Base-by-base conservation (phyloP, 2,888 invertebrate species). In the Synanthedon vespiformis region DNA sequence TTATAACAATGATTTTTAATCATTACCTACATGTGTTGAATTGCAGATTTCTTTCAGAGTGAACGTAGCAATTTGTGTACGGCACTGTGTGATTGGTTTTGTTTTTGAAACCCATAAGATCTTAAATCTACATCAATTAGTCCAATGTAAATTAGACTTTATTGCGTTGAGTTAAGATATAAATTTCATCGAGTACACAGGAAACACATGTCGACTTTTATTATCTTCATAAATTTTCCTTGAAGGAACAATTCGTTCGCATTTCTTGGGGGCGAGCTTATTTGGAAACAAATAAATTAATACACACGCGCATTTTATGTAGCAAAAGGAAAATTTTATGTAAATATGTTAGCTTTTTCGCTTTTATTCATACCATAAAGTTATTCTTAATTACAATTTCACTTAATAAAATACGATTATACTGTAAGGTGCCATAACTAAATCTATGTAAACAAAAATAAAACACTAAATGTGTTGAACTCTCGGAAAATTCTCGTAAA, bases 251-350 rank as follows among this genome's bases (percentile, higher is more conserved):
- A 44, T 44, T 44, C 44, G 48, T 14, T 49, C 13, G 16, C 51
- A 51, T 44, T 16, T 22, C 40, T 48, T 47, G 52, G 16, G 22
- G 48, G 47, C 40, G 13, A 14, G 44, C 44, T 51, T 47, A 40
- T 49, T 41, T 34, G 52, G 40, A 48, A 49, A 52, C 52, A 52
- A 49, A 52, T 52, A 49, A 49, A 52, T 52, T 52, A 49, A 52
- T 8, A 22, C 49, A 49, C 49, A 22, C 11, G 13, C 14, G 41
- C 41, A 52, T 49, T 49, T 22, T 41, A 27, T 3, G 3, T 18
- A 49, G 49, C 18, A 41, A 52, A 22, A 50, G 27, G 18, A 27
- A 27, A 44, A 44, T 44, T 14, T 44, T 44, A 34, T 34, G 27
- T 34, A 34, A 34, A 34, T 34, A 34, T 34, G 10, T 34, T 34